Percentiles rank a stretch among this genome's conserved stretches.
phyloP scores from a whole-genome alignment of 2,113 vertebrate genomes.

The Ptyas mucosa region DNA sequence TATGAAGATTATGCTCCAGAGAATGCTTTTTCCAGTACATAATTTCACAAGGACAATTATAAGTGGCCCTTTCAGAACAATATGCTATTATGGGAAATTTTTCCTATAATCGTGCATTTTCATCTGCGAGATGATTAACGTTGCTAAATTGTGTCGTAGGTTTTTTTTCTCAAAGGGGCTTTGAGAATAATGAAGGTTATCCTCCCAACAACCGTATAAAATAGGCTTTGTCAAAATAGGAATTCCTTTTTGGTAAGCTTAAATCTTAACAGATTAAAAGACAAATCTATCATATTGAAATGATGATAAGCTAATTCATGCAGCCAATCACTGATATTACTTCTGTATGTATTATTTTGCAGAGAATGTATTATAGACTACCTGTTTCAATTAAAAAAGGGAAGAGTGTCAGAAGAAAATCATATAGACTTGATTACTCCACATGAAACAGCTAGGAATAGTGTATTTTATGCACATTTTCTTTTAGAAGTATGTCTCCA shows the following conservation, averaged over 20 bases:
- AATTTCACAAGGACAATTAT: background rate
- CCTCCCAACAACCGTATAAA: background rate
- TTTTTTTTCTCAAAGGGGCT: background rate
- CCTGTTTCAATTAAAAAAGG: background rate
- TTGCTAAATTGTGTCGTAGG: background rate
- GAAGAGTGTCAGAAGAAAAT: background rate
- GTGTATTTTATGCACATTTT: background rate
- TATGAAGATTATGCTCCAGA: background rate
- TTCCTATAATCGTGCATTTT: background rate
- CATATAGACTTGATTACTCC: background rate
- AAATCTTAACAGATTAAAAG: background rate
- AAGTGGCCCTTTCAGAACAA: background rate
- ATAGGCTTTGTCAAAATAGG: background rate
- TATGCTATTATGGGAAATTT: background rate
- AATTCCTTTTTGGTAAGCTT: background rate
- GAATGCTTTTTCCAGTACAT: background rate
- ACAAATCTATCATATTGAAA: background rate
- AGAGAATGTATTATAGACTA: background rate
- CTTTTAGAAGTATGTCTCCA: background rate
- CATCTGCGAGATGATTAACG: background rate
- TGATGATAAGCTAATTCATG: background rate
- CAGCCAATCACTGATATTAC: background rate
- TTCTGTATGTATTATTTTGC: background rate
- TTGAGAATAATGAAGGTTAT: background rate
- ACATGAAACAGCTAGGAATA: background rate